Evolutionary conservation across 2,797 vertebrate genomes (phyloP).

Genomic region (Alfaro cultratus): DNA sequence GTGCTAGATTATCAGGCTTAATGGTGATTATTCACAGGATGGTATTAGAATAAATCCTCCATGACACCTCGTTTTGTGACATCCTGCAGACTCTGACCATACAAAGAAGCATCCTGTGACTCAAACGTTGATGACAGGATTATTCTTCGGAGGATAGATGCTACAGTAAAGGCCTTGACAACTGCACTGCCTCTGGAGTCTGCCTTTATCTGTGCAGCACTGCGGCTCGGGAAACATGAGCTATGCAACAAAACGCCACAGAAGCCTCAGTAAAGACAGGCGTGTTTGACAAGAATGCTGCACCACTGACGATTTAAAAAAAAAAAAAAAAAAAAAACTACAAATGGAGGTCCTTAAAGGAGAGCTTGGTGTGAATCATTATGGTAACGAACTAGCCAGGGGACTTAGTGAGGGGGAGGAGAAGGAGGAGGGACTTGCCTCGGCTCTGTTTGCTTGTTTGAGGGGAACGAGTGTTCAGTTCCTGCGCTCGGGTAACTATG

Average conservation of each 20-base stretch:
- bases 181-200: constrained; percentile 27
- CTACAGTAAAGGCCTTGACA: constrained; percentile 40
- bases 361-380: constrained; percentile 78
- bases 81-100: constrained; percentile 38
- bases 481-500: constrained; percentile 75
- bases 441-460: constrained; percentile 57
- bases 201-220: constrained; percentile 22
- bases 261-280: constrained; percentile 41
- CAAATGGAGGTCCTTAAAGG: constrained; percentile 76
- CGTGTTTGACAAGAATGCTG: constrained; percentile 57
- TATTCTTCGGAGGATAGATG: constrained; percentile 42
- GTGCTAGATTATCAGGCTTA: constrained; percentile 54
- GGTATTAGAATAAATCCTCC: constrained; percentile 55
- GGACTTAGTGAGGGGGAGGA: constrained; percentile 75
- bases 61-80: constrained; percentile 39
- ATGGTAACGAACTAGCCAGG: constrained; percentile 79
- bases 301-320: constrained; percentile 59
- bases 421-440: constrained; percentile 62
- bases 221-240: constrained; percentile 32
- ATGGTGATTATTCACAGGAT: constrained; percentile 53
- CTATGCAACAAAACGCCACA: constrained; percentile 16
- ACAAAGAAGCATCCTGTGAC: constrained; percentile 39
- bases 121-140: constrained; percentile 46
- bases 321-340: constrained; percentile 67
- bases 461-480: constrained; percentile 65